Evolutionary conservation across 2,888 invertebrate genomes (phyloP).

Genomic region (Erpobdella octoculata): DNA sequence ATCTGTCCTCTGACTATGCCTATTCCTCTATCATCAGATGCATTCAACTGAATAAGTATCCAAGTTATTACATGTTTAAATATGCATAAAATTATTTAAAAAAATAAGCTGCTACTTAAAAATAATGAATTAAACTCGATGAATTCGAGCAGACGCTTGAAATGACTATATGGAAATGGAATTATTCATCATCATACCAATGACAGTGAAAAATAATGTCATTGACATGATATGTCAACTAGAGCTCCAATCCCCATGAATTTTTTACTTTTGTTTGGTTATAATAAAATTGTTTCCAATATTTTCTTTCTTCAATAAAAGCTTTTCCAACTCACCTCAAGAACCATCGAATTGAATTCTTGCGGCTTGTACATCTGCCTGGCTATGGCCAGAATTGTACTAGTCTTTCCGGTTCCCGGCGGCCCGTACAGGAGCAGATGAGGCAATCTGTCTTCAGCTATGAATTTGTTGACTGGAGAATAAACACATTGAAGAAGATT

Average conservation of each 20-base stretch:
- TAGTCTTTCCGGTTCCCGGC: constrained; percentile 93
- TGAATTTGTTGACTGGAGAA: constrained; percentile 55
- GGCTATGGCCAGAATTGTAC: constrained; percentile 91
- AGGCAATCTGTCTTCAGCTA: constrained; percentile 81
- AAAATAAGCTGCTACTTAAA: too few species aligned
- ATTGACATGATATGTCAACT: neutral
- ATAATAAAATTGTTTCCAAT: too few species aligned
- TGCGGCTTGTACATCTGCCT: constrained; percentile 77
- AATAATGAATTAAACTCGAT: too few species aligned
- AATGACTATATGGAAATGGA: too few species aligned
- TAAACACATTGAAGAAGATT: too few species aligned
- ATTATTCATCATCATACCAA: too few species aligned
- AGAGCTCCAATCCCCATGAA: too few species aligned
- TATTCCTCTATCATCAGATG: constrained; percentile 95
- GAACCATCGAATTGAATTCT: constrained; percentile 86
- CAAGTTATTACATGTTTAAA: too few species aligned
- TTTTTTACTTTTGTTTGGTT: too few species aligned
- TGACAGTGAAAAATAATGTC: too few species aligned
- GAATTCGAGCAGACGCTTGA: too few species aligned
- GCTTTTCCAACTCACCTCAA: constrained; percentile 51
- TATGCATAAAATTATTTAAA: too few species aligned
- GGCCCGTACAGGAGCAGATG: constrained; percentile 95
- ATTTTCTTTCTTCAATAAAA: neutral
- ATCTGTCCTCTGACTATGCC: constrained; percentile 87
- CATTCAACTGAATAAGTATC: constrained; percentile 71